A percentile compares a stretch with the other conserved stretches of the same genome.
Evolutionary conservation across 2,888 invertebrate species (phyloP).

Genomic region (Lacanobia wlatinum): DNA sequence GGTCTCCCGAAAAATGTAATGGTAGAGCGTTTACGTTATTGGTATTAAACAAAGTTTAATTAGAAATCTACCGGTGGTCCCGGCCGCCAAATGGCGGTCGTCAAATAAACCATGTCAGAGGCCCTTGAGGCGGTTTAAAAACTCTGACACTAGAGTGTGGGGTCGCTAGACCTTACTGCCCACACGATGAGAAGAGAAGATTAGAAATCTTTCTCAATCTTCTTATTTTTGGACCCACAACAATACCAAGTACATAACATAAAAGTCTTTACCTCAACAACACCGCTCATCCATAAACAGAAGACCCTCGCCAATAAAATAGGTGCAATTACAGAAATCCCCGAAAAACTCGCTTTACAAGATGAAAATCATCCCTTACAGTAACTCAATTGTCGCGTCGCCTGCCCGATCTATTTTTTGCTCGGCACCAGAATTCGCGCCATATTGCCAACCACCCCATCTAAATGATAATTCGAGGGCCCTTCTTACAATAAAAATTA

Average conservation of each 20-base stretch:
- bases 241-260: conserved; percentile 35
- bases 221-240: no score
- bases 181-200: no score
- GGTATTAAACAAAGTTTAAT: no score
- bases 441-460: conserved; percentile 88
- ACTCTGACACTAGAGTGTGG: no score
- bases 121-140: no score
- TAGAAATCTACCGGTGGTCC: no score
- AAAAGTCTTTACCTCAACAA: conserved; percentile 54
- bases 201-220: no score
- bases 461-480: conserved; percentile 90
- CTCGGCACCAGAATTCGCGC: conserved; percentile 81
- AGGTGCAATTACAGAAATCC: conserved; percentile 81
- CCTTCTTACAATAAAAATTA: conserved; percentile 90
- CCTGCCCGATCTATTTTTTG: conserved; percentile 80
- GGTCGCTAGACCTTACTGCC: no score
- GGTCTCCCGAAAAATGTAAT: no score
- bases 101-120: no score
- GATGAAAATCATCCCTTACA: conserved; percentile 80
- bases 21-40: no score
- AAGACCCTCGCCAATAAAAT: conserved; percentile 74
- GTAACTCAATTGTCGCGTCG: conserved; percentile 83
- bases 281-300: conserved; percentile 69
- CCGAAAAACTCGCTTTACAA: conserved; percentile 71
- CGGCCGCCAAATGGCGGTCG: no score